Conservation (phyloP, 1,140 invertebrate genomes). For the Cataglyphis hispanica region DNA sequence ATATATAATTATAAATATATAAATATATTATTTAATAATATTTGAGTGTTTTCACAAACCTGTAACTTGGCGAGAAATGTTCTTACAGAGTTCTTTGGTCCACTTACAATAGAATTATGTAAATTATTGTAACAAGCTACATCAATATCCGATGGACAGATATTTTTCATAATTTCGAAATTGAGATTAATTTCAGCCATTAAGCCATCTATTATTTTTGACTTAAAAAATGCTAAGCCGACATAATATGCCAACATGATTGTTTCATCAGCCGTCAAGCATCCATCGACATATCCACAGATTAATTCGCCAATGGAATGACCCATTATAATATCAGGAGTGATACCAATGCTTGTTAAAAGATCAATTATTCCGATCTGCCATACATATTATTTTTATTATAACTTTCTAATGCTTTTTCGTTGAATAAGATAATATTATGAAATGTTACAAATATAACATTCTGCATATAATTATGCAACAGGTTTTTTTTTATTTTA, state of each 20-base stretch:
- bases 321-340: slow-evolving; percentile 37
- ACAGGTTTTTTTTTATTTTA: no score
- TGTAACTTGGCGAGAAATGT: slow-evolving; percentile 83
- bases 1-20: no score
- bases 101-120: slow-evolving; percentile 87
- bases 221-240: not conserved
- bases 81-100: slow-evolving; percentile 87
- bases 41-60: not conserved
- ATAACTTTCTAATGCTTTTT: not conserved
- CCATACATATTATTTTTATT: not conserved
- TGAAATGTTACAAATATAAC: not conserved
- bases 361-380: slow-evolving; percentile 50
- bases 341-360: slow-evolving; percentile 12
- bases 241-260: slow-evolving; percentile 17
- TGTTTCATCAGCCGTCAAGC: slow-evolving; percentile 26
- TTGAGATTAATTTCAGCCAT: slow-evolving; percentile 20
- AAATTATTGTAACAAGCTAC: slow-evolving; percentile 12
- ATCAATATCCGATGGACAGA: not conserved
- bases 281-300: slow-evolving; percentile 28
- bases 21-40: slow-evolving; percentile 74
- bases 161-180: not conserved
- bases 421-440: not conserved
- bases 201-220: slow-evolving; percentile 74
- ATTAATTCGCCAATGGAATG: slow-evolving; percentile 38
- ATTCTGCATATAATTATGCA: not conserved